Base-by-base conservation (phyloP, 2,113 vertebrate species). In the Channa maculata region DNA sequence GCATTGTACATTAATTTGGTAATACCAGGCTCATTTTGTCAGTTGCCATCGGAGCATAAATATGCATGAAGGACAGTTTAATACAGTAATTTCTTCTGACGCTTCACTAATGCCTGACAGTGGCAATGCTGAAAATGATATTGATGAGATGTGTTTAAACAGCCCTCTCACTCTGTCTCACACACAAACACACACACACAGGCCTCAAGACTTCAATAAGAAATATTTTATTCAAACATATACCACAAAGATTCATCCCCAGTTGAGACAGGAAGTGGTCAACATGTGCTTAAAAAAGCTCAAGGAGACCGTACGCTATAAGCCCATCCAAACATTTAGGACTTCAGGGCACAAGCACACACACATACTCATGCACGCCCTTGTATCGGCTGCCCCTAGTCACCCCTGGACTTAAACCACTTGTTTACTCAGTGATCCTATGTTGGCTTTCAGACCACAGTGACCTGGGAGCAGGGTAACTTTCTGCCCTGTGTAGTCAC, bases 391-490 rank as follows among this genome's bases (percentile, higher is more conserved):
- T 57, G 76, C 67, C 67, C 79, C 59, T 55, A 83, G 72, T 72
- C 44, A 10, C 61, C 84, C 73, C 51, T 37, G 57, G 48, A 84
- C 68, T 55, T 9, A 79, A 90, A 84, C 67, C 69, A 50, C 49
- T 77, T 92, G 84, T 92, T 92, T 90, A 89, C 68, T 62, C 66
- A 67, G 66, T 69, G 81, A 83, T 86, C 59, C 68, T 57, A 73
- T 41, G 72, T 82, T 59, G 65, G 79, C 79, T 79, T 84, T 77
- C 84, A 90, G 80, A 88, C 73, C 84, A 44, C 77, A 66, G 38
- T 91, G 89, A 92, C 90, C 90, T 57, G 66, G 68, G 86, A 83
- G 74, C 86, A 77, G 74, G 53, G 71, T 79, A 77, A 91, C 93
- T 82, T 83, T 76, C n/a, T 57, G 65, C 1, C 34, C 79, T 65